These are phyloP conservation scores for Delphinus delphis DNA, from an alignment of 2,113 vertebrate genomes.

Conservation along the genomic window DNA sequence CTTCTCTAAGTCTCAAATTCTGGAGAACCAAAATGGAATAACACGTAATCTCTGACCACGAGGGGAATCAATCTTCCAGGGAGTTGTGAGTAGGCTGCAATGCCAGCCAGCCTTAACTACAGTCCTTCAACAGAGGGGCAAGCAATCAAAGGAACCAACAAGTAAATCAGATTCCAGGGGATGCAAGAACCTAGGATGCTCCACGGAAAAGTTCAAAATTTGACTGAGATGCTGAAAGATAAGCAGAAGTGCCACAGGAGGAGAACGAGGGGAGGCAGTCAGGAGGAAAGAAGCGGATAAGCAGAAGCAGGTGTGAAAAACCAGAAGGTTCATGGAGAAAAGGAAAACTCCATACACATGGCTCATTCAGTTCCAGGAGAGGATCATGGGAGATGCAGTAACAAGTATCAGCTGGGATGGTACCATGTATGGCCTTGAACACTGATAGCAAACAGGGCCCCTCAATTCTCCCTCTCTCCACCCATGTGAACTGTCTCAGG, in stretches of 20 bases:
- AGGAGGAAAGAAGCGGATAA: neutral
- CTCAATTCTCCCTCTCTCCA: neutral
- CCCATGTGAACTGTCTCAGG: neutral
- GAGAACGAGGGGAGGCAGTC: accelerated
- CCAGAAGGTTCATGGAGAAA: neutral
- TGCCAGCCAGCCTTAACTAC: neutral
- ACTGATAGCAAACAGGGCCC: neutral
- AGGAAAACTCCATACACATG: neutral
- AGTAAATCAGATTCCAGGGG: neutral
- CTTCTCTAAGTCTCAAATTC: neutral
- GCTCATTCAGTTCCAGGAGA: neutral
- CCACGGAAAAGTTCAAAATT: neutral
- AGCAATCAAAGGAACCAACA: neutral
- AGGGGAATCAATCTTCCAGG: neutral
- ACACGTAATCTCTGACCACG: neutral
- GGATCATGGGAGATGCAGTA: neutral
- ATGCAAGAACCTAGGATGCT: neutral
- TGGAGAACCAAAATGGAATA: neutral
- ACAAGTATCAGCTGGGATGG: neutral
- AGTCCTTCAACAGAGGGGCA: neutral
- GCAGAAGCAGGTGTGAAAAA: neutral
- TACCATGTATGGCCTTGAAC: neutral
- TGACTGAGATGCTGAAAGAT: neutral
- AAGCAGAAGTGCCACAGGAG: neutral
- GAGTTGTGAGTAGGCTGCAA: neutral